Evolutionary conservation across 2,888 invertebrate species (phyloP), one percentile per base, ranked within the genome.

Genomic region (Lycocerus yunnanus): DNA sequence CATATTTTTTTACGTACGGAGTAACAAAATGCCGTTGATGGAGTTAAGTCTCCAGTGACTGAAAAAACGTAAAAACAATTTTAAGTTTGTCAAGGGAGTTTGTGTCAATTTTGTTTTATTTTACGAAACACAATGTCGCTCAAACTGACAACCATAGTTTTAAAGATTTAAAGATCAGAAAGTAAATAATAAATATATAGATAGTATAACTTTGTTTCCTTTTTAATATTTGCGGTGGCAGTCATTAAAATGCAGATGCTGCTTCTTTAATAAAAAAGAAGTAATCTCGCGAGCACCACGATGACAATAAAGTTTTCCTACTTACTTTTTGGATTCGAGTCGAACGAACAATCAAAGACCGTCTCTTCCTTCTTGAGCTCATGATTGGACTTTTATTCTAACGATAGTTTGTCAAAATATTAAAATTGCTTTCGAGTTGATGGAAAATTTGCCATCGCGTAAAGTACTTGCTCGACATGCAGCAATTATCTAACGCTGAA

Each of bases 1-100:
- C 58, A 67, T 71, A 74, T 74, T 74, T 70, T 18, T 66, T 68
- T 63, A 18, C 18, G 58, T 27, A 70, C 27, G 14, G 16, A 27
- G 24, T 43, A 70, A 70, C 43, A 43, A 43, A 43, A 43, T 43
- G 43, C n/a, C 43, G 43, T 43, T 43, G 43, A 43, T 43, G 15
- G 63, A 24, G 43, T 24, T 69, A 69, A 60, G 18, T 72, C 72
- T 71, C 71, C 69, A 69, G 72, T 72, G 75, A 71, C 71, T 63
- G 43, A 69, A 58, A 69, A 75, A 65, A 69, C 75, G 66, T 72
- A 75, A 75, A 75, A 75, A 75, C 75, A 75, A 75, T 75, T 72
- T 72, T 68, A 16, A 69, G 67, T 59, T 71, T 63, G 75, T 69
- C 75, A 63, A 66, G 75, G 75, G 75, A 75, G 67, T 11, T 21